Evolutionary conservation across 2,888 invertebrate genomes (phyloP).

Genomic region (Amiota communis): DNA sequence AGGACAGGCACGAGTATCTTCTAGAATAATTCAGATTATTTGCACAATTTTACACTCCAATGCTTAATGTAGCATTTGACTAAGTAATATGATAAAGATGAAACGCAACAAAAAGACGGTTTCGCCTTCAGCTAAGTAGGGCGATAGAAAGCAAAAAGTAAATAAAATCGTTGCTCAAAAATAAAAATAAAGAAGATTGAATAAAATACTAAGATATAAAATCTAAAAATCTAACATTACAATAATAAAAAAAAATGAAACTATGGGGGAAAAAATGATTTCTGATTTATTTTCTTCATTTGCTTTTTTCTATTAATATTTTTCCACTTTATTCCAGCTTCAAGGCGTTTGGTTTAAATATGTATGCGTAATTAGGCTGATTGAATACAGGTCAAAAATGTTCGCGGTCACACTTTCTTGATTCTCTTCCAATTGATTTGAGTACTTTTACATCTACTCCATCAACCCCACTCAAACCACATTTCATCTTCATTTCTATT

Average conservation of each 20-base stretch:
- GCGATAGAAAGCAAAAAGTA: not conserved
- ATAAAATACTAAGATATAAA: no score
- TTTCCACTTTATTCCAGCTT: not conserved
- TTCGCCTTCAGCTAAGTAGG: not conserved
- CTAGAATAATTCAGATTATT: constrained; percentile 68
- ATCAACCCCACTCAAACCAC: no score
- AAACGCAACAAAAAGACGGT: constrained; percentile 7
- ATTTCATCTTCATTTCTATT: no score
- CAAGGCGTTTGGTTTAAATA: not conserved
- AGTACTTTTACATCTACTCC: no score
- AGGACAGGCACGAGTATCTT: constrained; percentile 51
- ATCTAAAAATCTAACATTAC: not conserved
- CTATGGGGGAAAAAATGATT: not conserved
- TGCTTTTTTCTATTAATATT: constrained; percentile 11
- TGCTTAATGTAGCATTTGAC: constrained; percentile 65
- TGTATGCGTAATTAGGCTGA: constrained; percentile 21
- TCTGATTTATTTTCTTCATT: not conserved
- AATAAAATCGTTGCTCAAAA: not conserved
- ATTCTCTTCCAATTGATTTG: no score
- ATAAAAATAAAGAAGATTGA: not conserved
- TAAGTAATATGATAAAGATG: constrained; percentile 46
- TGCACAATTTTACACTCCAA: constrained; percentile 68
- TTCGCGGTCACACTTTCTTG: no score
- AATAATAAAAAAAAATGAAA: not conserved
- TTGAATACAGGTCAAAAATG: constrained; percentile 16